A percentile compares a stretch with the other conserved stretches of the same genome.
phyloP scores from a whole-genome alignment of 92 coral and sea anemone genomes.

The Micromussa lordhowensis region DNA sequence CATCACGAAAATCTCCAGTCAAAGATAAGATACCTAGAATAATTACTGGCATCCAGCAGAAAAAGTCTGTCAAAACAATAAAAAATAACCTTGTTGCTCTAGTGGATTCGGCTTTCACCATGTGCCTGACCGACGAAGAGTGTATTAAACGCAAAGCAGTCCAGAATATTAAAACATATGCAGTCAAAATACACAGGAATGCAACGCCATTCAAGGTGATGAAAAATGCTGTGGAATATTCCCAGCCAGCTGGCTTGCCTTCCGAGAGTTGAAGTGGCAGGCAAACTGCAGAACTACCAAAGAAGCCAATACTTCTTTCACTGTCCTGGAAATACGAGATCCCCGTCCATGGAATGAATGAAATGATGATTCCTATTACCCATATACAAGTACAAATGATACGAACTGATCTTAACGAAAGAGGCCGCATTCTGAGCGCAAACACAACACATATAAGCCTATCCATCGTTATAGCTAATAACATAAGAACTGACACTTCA shows the following conservation, averaged over 20 bases:
- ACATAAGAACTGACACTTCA: slow-evolving; percentile 73
- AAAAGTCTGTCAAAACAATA: slow-evolving; percentile 64
- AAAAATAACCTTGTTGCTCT: slow-evolving; percentile 67
- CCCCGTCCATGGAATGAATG: slow-evolving; percentile 58
- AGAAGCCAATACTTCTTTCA: slow-evolving; percentile 48
- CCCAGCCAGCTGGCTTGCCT: slow-evolving; percentile 78
- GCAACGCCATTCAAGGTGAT: slow-evolving; percentile 68
- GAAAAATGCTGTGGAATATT: slow-evolving; percentile 69
- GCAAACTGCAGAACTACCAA: slow-evolving; percentile 77
- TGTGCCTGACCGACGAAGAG: slow-evolving; percentile 14
- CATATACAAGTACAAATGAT: slow-evolving; percentile 56
- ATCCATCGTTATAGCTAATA: slow-evolving; percentile 63
- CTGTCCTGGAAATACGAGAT: slow-evolving; percentile 63
- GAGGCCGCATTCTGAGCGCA: slow-evolving; percentile 50
- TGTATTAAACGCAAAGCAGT: slow-evolving; percentile 9
- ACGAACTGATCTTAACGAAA: slow-evolving; percentile 36
- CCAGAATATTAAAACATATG: slow-evolving; percentile 69
- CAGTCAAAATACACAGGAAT: slow-evolving; percentile 65
- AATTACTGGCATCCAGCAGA: slow-evolving; percentile 82
- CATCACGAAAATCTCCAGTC: slow-evolving; percentile 65
- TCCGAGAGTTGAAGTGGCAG: slow-evolving; percentile 71
- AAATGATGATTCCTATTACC: slow-evolving; percentile 43
- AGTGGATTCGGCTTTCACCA: slow-evolving; percentile 59
- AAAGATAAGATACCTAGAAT: slow-evolving; percentile 64
- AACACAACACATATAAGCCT: slow-evolving; percentile 69